These are phyloP conservation scores for Cheilosia grossa DNA, from an alignment of 2,888 invertebrate species.

Conservation along the genomic window DNA sequence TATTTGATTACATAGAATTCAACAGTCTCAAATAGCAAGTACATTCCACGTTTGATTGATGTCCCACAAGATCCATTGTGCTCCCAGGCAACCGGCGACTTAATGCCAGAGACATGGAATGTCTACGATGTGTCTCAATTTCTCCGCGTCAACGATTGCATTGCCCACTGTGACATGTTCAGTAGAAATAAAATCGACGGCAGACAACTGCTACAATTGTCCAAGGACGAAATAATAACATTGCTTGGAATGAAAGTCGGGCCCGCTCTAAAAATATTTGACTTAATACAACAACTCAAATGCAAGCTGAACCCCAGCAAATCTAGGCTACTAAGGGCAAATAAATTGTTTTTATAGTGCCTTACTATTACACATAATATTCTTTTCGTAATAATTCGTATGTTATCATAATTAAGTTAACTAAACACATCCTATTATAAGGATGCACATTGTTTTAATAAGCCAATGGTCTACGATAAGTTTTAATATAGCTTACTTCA, in stretches of 20 bases:
- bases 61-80: slow-evolving; percentile 58
- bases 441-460: slow-evolving; percentile 51
- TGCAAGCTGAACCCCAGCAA: slow-evolving; percentile 85
- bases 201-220: slow-evolving; percentile 89
- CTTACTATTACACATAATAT: slow-evolving; percentile 54
- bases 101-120: slow-evolving; percentile 89
- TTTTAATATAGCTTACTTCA: slow-evolving; percentile 49
- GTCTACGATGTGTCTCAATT: slow-evolving; percentile 94
- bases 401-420: slow-evolving; percentile 42
- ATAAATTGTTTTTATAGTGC: slow-evolving; percentile 87
- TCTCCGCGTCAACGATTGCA: slow-evolving; percentile 93
- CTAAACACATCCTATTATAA: slow-evolving; percentile 44
- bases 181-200: slow-evolving; percentile 91
- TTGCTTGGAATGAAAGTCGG: slow-evolving; percentile 97
- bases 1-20: slow-evolving; percentile 80
- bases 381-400: slow-evolving; percentile 37
- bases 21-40: slow-evolving; percentile 84
- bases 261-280: slow-evolving; percentile 95
- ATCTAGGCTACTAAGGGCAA: slow-evolving; percentile 84
- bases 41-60: slow-evolving; percentile 85
- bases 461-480: slow-evolving; percentile 55
- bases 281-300: slow-evolving; percentile 95
- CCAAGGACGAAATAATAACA: slow-evolving; percentile 95
- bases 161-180: slow-evolving; percentile 88
- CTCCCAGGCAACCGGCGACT: slow-evolving; percentile 76